Evolutionary conservation across 2,888 invertebrate species (phyloP), one percentile per base, ranked within the genome.

Genomic region (Tachina fera): DNA sequence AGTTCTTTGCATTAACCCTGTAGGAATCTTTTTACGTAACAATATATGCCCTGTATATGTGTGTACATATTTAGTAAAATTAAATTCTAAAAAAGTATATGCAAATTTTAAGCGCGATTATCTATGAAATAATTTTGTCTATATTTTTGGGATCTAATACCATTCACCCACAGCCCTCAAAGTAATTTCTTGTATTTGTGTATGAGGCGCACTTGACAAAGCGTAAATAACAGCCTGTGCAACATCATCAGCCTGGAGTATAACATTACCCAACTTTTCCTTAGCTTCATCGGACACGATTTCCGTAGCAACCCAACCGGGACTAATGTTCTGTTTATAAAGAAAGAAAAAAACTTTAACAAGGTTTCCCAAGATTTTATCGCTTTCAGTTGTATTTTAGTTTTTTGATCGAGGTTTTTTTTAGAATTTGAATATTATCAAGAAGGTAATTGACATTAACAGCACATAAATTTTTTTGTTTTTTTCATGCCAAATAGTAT

Each of bases 261-360:
- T 90, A 11, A 89, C 87, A 56, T 89, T 88, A 47, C 89, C 90
- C 82, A 90, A 83, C 68, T 84, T 87, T 0, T 77, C 83, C 39
- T 88, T 89, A 0, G 88, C 87, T n/a, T 89, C 89, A 11, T 89
- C 89, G 1, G 91, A 88, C 9, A 93, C 92, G 10, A 92, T 90
- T 86, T 91, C 91, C 1, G 92, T 92, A 31, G 90, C 87, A 16
- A 91, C 91, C 87, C 90, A 89, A n/a, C 92, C 92, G 49, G 92
- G 92, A 76, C 90, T 90, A 14, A 92, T 91, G 71, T 91, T 92
- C 92, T 92, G 77, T 22, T 75, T 6, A 60, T 39, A 2, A 22
- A 16, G 9, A 22, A n/a, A 22, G 14, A 43, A 31, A 22, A 22
- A 19, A 11, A 3, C 19, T 0, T 45, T 45, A 53, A 41, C 11